phyloP scores from a whole-genome alignment of 1,140 invertebrate species.

The Drosophila lini region DNA sequence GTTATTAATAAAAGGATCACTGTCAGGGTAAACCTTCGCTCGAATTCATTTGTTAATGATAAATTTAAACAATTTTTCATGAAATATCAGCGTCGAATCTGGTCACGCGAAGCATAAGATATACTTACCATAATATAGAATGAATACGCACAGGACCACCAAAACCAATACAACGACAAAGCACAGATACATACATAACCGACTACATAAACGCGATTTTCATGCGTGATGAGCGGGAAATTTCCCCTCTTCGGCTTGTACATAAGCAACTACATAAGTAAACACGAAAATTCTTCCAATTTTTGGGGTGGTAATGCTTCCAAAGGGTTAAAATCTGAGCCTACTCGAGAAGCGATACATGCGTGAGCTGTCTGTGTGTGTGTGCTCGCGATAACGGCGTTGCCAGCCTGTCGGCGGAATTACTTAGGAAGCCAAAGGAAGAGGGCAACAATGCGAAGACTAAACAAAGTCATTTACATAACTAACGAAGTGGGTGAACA shows the following conservation, averaged over 20 bases:
- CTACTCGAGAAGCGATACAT: slow-evolving; percentile 58
- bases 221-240: slow-evolving; percentile 75
- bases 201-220: slow-evolving; percentile 55
- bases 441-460: slow-evolving; percentile 58
- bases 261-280: slow-evolving; percentile 43
- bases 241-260: slow-evolving; percentile 65
- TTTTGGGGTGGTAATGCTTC: slow-evolving; percentile 52
- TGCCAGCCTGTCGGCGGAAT: slow-evolving; percentile 69
- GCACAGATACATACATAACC: slow-evolving; percentile 17
- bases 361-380: slow-evolving; percentile 49
- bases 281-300: slow-evolving; percentile 39
- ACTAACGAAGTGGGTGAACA: slow-evolving; percentile 79
- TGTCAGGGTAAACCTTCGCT: neutral
- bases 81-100: slow-evolving; percentile 51
- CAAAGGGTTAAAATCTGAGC: slow-evolving; percentile 80
- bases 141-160: slow-evolving; percentile 33
- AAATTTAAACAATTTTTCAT: slow-evolving; percentile 57
- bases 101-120: slow-evolving; percentile 9
- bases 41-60: neutral
- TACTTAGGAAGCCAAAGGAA: slow-evolving; percentile 48
- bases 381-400: slow-evolving; percentile 51
- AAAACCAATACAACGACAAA: slow-evolving; percentile 9
- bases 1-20: neutral
- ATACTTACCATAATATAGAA: slow-evolving; percentile 22
- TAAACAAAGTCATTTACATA: slow-evolving; percentile 81